Evolutionary conservation across 2,797 vertebrate species (phyloP).

Genomic region (Dipus sagitta): DNA sequence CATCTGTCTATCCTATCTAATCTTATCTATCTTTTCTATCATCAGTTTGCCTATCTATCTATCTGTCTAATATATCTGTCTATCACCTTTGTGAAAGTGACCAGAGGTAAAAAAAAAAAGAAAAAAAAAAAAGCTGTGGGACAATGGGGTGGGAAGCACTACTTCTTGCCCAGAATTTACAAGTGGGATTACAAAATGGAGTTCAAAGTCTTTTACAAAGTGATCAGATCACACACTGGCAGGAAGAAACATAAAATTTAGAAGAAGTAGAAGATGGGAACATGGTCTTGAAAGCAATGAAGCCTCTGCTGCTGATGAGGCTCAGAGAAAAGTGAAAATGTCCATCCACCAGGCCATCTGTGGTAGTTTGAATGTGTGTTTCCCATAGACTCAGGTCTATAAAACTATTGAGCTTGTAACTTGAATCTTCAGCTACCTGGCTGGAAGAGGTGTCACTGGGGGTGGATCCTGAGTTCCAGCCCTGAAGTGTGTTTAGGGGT

Average conservation of each 20-base stretch:
- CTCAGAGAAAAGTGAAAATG: conserved; percentile 68
- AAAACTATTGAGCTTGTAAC: too few species aligned
- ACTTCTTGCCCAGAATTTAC: conserved; percentile 72
- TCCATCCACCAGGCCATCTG: conserved; percentile 31
- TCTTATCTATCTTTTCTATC: background rate
- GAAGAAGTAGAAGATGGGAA: conserved; percentile 75
- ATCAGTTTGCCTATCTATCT: background rate
- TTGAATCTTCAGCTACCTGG: too few species aligned
- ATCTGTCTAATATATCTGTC: background rate
- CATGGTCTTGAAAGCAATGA: conserved; percentile 81
- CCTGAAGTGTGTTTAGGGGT: too few species aligned
- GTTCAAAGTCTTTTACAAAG: conserved; percentile 80
- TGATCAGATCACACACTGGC: conserved; percentile 77
- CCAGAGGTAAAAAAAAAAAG: conserved; percentile 73
- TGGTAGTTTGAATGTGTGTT: too few species aligned
- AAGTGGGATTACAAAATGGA: conserved; percentile 78
- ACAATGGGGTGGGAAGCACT: conserved; percentile 61
- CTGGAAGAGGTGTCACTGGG: too few species aligned
- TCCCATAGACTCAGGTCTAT: too few species aligned
- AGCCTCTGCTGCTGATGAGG: conserved; percentile 78
- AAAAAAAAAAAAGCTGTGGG: conserved; percentile 71
- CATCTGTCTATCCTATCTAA: background rate
- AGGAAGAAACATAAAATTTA: conserved; percentile 84
- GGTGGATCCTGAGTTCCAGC: too few species aligned
- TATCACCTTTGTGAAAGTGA: conserved; percentile 44